A percentile compares a stretch with the other conserved stretches of the same genome.
Evolutionary conservation across 2,888 invertebrate species (phyloP).

Genomic region (Pycnomerus fuliginosus): DNA sequence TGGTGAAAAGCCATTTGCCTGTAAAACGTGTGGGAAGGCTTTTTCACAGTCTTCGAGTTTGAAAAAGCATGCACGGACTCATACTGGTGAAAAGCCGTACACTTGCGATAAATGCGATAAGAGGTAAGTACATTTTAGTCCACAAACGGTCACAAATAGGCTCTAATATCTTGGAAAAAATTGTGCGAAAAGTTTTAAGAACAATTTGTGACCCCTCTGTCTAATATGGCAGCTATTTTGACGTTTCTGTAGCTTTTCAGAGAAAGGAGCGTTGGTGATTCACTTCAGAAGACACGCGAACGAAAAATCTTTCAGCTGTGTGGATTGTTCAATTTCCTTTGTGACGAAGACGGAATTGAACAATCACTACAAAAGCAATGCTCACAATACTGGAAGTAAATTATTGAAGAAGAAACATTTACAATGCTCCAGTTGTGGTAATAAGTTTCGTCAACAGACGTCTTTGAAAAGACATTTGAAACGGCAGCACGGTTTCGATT

Average conservation of each 20-base stretch:
- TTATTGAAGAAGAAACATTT: too few relatives aligned
- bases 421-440: too few relatives aligned
- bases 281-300: slow-evolving; percentile 37
- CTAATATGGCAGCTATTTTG: too few relatives aligned
- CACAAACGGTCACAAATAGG: too few relatives aligned
- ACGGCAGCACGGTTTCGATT: too few relatives aligned
- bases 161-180: not conserved
- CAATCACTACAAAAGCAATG: too few relatives aligned
- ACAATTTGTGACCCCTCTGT: not conserved
- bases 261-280: slow-evolving; percentile 35
- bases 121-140: slow-evolving; percentile 24
- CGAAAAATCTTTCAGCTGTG: slow-evolving; percentile 37
- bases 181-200: not conserved
- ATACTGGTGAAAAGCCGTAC: slow-evolving; percentile 35
- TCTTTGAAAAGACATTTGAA: too few relatives aligned
- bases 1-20: slow-evolving; percentile 41
- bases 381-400: too few relatives aligned
- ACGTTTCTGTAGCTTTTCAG: slow-evolving; percentile 33
- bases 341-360: too few relatives aligned
- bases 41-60: slow-evolving; percentile 42
- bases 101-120: slow-evolving; percentile 35
- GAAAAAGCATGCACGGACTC: slow-evolving; percentile 38
- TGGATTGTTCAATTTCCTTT: slow-evolving; percentile 33
- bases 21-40: slow-evolving; percentile 38
- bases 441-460: too few relatives aligned